Evolutionary conservation across 1,140 invertebrate species (phyloP).

Genomic region (Lepidurus packardi): DNA sequence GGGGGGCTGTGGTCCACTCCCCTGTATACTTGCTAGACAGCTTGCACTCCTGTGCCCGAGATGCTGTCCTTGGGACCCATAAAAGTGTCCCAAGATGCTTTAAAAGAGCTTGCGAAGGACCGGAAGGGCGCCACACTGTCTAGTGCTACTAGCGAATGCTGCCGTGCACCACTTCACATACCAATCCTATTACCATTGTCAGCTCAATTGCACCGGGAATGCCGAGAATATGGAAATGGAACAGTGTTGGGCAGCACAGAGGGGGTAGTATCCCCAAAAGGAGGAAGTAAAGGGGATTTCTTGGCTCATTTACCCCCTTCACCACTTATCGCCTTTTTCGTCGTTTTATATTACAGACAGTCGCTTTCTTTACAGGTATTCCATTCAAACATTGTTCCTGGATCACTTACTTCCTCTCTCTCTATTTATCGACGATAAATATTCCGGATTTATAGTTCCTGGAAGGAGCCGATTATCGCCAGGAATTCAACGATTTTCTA

Average conservation of each 20-base stretch:
- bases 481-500: not conserved
- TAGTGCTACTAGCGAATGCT: conserved; percentile 3
- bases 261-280: not conserved
- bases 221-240: not conserved
- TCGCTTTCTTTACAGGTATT: not conserved
- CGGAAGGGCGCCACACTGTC: conserved; percentile 12
- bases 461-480: no score
- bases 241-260: not conserved
- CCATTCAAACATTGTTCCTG: not conserved
- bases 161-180: conserved; percentile 20
- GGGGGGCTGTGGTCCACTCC: not conserved
- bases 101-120: not conserved
- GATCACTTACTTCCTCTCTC: no score
- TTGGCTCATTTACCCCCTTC: conserved; percentile 21
- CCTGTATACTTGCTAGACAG: not conserved
- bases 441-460: no score
- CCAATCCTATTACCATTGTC: conserved; percentile 21
- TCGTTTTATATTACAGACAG: not conserved
- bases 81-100: not conserved
- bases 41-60: not conserved
- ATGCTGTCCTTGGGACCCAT: not conserved
- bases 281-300: conserved; percentile 11
- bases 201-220: conserved; percentile 16
- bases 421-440: no score
- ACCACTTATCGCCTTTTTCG: not conserved